Base-by-base conservation (phyloP, 2,888 invertebrate species). In the Nephrocerus scutellatus region DNA sequence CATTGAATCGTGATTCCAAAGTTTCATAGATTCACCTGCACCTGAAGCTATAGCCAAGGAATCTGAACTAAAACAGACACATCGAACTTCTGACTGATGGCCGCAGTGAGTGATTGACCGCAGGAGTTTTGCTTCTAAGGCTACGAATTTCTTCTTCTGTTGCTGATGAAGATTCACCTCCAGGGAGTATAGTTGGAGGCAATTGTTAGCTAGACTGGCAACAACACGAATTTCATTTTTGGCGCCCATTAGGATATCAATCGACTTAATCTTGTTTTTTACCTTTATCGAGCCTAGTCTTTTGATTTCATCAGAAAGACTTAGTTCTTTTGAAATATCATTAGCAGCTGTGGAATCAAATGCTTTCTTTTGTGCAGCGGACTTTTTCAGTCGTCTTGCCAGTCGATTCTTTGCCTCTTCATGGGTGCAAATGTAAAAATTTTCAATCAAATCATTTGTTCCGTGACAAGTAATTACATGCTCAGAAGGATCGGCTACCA, bases 21-120 rank as follows among this genome's bases (percentile, higher is more conserved):
- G 71, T 72, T 97, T 96, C 22, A 95, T 72, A 6, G 84, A 79
- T 52, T 95, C 91, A 0, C 79, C 84, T 48, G 92, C 84, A 0
- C 84, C 92, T 0, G 95, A 87, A 2, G 86, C 76, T 41, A 96
- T 74, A 2, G 88, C 88, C 42, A 89, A 72, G 59, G 86, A 89
- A 66, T 96, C 95, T 2, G 88, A 87, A 61, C 91, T 92, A 61
- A 97, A 91, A 37, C 83, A 77, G 15, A 97, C 72, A 15, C 86
- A 80, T 33, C 91, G 75, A 6, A 95, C 84, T 59, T 96, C 91
- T 30, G 84, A 84, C 39, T 89, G 82, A 70, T 97, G 97, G 0
- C 96, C 96, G 10, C 83, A 80, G 44, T 73, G 72, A 2, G 73
- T 72, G 30, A 92, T 73, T 36, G 77, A 77, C 43, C 84, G 76